Percentiles rank a stretch among this genome's conserved stretches.
These are phyloP conservation scores for Pocillopora verrucosa DNA, from an alignment of 64 coral and sea anemone genomes.

Conservation along the genomic window DNA sequence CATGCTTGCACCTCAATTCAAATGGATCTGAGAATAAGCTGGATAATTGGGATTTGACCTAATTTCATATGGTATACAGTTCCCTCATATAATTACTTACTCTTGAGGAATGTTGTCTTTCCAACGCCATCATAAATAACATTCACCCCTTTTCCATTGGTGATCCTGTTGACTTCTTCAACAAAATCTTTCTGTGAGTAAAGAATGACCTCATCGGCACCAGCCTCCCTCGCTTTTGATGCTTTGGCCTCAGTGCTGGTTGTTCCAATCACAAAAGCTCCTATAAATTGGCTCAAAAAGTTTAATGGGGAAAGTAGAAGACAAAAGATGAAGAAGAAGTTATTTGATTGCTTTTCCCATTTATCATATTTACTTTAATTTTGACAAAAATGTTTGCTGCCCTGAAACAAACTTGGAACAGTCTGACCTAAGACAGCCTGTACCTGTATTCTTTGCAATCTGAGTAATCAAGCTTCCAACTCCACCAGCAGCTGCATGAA, in stretches of 20 bases:
- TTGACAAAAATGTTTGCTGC: too few relatives aligned
- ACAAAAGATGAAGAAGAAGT: too few relatives aligned
- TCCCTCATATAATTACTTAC: background rate
- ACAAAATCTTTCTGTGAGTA: conserved; percentile 81
- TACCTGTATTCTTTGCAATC: conserved; percentile 56
- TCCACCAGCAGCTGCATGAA: conserved; percentile 71
- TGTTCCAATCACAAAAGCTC: conserved; percentile 82
- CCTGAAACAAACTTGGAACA: too few relatives aligned
- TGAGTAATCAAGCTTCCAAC: conserved; percentile 60
- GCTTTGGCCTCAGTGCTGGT: conserved; percentile 69
- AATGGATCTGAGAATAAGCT: too few relatives aligned
- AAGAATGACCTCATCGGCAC: conserved; percentile 78
- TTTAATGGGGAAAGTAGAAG: too few relatives aligned
- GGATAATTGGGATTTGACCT: too few relatives aligned
- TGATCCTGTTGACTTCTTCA: conserved; percentile 60
- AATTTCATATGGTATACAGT: too few relatives aligned
- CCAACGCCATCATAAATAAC: conserved; percentile 83
- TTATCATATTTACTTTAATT: too few relatives aligned
- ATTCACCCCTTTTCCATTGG: conserved; percentile 65
- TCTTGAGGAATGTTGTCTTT: conserved; percentile 66
- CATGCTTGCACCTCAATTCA: too few relatives aligned
- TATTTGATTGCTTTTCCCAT: too few relatives aligned
- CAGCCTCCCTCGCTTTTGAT: conserved; percentile 56
- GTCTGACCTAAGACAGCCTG: background rate
- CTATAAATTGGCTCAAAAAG: background rate